Conservation (phyloP, 2,113 vertebrate species). For the Neoarius graeffei region DNA sequence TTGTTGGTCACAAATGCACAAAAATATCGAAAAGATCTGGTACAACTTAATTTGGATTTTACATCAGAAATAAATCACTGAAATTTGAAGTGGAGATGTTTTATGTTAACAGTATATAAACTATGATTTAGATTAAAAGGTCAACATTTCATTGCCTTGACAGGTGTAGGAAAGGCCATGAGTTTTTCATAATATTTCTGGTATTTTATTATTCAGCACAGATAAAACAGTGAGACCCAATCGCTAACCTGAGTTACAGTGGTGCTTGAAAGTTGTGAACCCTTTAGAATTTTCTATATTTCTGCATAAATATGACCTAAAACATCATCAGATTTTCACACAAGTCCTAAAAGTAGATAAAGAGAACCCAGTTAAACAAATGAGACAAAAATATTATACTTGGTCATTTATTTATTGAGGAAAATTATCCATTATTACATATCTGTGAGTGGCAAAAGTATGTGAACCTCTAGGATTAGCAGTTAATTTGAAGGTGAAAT, state of each 20-base stretch:
- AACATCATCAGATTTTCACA: too few species aligned
- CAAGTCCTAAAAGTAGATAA: too few species aligned
- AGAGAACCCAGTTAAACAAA: too few species aligned
- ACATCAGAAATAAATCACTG: background rate
- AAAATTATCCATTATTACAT: too few species aligned
- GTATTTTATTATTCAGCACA: background rate
- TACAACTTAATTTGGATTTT: background rate
- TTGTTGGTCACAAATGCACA: background rate
- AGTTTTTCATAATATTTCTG: background rate
- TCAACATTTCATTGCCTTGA: background rate
- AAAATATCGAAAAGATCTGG: background rate
- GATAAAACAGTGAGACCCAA: background rate
- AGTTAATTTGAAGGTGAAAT: too few species aligned
- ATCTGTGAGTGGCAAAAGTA: too few species aligned
- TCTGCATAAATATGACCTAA: too few species aligned
- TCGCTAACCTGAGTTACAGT: background rate
- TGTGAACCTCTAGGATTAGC: too few species aligned
- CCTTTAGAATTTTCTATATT: too few species aligned
- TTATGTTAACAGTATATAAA: background rate
- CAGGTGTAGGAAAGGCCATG: background rate
- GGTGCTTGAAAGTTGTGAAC: too few species aligned
- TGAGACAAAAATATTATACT: too few species aligned
- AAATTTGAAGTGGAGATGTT: background rate
- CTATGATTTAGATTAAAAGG: background rate
- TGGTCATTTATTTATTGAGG: too few species aligned